A percentile compares a stretch with the other conserved stretches of the same genome.
These are phyloP conservation scores for Echinarachnius parma DNA, from an alignment of 53 echinoderm and acorn worm genomes.

Conservation along the genomic window DNA sequence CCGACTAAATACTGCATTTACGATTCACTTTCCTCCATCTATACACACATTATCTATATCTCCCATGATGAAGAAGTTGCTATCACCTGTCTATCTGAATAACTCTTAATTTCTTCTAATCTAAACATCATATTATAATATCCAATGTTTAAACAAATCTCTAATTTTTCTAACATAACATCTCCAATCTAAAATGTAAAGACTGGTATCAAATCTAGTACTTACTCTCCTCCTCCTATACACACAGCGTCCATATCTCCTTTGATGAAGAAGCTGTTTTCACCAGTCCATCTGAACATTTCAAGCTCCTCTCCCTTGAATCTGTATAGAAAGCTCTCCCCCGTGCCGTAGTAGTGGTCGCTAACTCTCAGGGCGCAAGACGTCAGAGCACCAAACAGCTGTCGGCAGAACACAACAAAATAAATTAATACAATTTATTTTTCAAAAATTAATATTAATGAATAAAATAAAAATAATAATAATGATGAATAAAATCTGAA, in stretches of 20 bases:
- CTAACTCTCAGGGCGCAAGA: slow-evolving; percentile 84
- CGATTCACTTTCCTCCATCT: not conserved
- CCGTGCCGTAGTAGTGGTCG: slow-evolving; percentile 97
- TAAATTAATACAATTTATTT: too few relatives aligned
- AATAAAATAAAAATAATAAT: too few relatives aligned
- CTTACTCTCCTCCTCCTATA: slow-evolving; percentile 99
- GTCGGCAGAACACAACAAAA: slow-evolving; percentile 7
- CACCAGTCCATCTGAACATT: slow-evolving; percentile 89
- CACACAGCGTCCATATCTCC: slow-evolving; percentile 85
- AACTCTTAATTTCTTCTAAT: not conserved
- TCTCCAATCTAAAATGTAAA: not conserved
- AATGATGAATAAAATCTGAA: too few relatives aligned
- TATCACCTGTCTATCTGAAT: not conserved
- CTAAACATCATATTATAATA: not conserved
- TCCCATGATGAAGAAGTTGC: not conserved
- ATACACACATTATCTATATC: not conserved
- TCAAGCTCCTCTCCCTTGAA: slow-evolving; percentile 66
- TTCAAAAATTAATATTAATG: too few relatives aligned
- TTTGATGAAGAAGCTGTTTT: slow-evolving; percentile 98
- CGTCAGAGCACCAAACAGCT: slow-evolving; percentile 88
- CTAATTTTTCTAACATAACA: not conserved
- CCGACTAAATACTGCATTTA: not conserved
- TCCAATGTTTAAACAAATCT: not conserved
- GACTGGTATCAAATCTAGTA: slow-evolving; percentile 27
- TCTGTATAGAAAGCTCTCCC: slow-evolving; percentile 92